phyloP scores from a whole-genome alignment of 2,888 invertebrate genomes.

The Noctua fimbriata region DNA sequence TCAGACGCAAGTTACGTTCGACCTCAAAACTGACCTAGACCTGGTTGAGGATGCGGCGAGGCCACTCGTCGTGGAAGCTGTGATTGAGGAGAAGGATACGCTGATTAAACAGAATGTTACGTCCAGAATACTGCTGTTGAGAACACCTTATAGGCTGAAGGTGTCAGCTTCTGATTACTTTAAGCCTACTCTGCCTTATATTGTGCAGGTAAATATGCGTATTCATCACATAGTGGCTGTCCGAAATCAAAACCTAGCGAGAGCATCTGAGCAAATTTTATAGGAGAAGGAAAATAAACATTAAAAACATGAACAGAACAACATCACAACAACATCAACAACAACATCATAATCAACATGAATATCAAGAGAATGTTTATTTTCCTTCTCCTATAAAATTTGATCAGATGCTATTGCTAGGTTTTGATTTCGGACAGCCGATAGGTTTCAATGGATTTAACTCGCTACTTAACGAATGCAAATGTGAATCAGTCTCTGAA shows the following conservation, averaged over 20 bases:
- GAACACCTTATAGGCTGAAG: constrained; percentile 91
- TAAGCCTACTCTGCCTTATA: constrained; percentile 96
- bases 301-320: no score
- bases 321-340: no score
- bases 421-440: no score
- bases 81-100: constrained; percentile 97
- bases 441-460: not conserved
- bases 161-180: constrained; percentile 96
- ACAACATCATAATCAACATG: no score
- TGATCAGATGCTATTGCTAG: no score
- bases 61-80: constrained; percentile 95
- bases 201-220: constrained; percentile 89
- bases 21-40: constrained; percentile 93
- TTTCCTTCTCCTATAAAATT: no score
- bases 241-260: no score
- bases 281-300: no score
- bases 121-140: constrained; percentile 91
- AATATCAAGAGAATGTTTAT: no score
- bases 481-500: no score
- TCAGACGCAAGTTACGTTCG: constrained; percentile 93
- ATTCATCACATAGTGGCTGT: not conserved
- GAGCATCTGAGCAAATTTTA: no score
- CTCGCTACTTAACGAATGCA: not conserved
- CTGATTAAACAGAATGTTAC: constrained; percentile 95
- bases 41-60: constrained; percentile 94